These are phyloP conservation scores for Pardalotus punctatus DNA, from an alignment of 2,113 vertebrate species.

Conservation along the genomic window DNA sequence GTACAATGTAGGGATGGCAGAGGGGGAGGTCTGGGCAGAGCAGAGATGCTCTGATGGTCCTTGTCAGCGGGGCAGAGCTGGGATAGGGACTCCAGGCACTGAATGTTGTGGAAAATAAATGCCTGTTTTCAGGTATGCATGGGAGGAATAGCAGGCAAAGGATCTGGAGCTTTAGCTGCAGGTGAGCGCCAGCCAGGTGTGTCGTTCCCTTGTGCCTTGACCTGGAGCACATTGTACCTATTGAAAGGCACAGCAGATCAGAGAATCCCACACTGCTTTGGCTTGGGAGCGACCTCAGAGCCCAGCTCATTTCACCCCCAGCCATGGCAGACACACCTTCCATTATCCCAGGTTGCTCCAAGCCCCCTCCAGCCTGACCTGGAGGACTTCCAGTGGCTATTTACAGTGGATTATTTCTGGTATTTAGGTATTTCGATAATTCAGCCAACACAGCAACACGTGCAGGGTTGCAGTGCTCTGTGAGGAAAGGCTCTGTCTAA, in stretches of 20 bases:
- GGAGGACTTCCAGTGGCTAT: neutral
- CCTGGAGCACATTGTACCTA: rapidly evolving
- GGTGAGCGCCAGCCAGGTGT: neutral
- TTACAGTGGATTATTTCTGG: neutral
- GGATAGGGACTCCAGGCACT: rapidly evolving
- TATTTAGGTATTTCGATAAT: neutral
- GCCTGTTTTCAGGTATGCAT: rapidly evolving
- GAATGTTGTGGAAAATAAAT: rapidly evolving
- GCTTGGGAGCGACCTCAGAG: neutral
- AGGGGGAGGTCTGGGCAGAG: neutral
- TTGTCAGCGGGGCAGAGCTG: neutral
- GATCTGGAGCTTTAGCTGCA: neutral
- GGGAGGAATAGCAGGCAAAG: neutral
- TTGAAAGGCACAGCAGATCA: neutral
- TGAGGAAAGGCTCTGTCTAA: neutral
- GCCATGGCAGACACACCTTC: neutral
- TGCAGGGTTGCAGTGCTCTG: neutral
- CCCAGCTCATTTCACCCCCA: neutral
- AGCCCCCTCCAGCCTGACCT: neutral
- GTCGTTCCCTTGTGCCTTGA: rapidly evolving
- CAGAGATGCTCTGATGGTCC: neutral
- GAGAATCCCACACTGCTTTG: neutral
- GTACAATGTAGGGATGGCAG: rapidly evolving
- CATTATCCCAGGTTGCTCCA: neutral
- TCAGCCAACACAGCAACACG: rapidly evolving